Evolutionary conservation across 1,140 invertebrate species (phyloP), one percentile per base, ranked within the genome.

Genomic region (Arion vulgaris): DNA sequence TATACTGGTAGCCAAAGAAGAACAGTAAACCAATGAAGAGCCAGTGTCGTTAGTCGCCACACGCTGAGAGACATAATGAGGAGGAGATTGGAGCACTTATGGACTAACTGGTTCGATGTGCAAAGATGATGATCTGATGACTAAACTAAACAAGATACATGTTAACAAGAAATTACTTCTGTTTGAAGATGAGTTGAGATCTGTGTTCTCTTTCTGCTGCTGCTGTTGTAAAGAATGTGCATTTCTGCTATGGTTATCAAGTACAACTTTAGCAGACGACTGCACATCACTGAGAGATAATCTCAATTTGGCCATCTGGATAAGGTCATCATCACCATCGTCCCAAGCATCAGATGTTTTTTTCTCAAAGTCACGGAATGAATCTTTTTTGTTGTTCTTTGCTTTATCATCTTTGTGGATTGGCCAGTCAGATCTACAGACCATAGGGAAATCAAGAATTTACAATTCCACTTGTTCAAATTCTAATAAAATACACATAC

Each of bases 291-390:
- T 85, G 78, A 90, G 81, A 36, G 89, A 91, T 86, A 91, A 88
- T 69, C 87, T 87, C 36, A 90, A 83, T 45, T 87, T 90, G 51
- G 88, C 87, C 89, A 96, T 95, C 84, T 95, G 94, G 86, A 95
- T 95, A 89, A 96, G 95, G 90, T 98, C 97, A 87, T 94, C 93
- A 91, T 98, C 97, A 53, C 96, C 97, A 79, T 96, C 95, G 91
- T 98, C 97, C 98, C 98, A 99, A 38, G 97, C 98, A 94, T 99
- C 98, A 89, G 96, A 96, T 23, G 98, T 97, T 85, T 97, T 98
- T 88, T 97, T 96, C 94, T 98, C 97, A 93, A 98, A 99, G 90
- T 98, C 96, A 92, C 97, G 95, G 93, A 98, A 99, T 66, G 97
- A 97, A 83, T 93, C 93, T 36, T 83, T 79, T 75, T 85, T 87